Evolutionary conservation across 1,140 invertebrate species (phyloP), one percentile per base, ranked within the genome.

Genomic region (Philopotamus ludificatus): DNA sequence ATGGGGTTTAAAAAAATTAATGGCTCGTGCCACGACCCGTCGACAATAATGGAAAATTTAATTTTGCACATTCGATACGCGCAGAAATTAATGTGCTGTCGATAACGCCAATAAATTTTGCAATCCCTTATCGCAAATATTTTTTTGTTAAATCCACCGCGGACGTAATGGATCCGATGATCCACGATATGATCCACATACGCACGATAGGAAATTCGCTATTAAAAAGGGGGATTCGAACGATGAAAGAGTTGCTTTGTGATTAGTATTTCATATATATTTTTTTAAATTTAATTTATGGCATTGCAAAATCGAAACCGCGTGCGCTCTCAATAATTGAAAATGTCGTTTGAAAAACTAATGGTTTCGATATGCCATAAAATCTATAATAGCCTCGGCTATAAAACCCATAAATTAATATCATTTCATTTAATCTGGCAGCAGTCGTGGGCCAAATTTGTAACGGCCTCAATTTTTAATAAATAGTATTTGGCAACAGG

Each of bases 261-360:
- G 59, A 67, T 41, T 61, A n/a, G n/a, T n/a, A n/a, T n/a, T n/a
- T n/a, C n/a, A n/a, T n/a, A n/a, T n/a, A n/a, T n/a, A 54, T 69
- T 66, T 70, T 70, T 66, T 34, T 47, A 63, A 54, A 63, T 69
- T 70, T 70, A 70, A 70, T 70, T 70, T 70, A 70, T 70, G 55
- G 65, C 62, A 70, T 65, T 70, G 47, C 55, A 65, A 67, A 67
- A 70, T 70, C 50, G 68, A 66, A 63, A 51, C 64, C 65, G 60
- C 68, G 62, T 60, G 64, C 65, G 53, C 62, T 67, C 23, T 55
- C 65, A 70, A 70, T 70, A 65, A 62, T 47, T 57, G 45, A 64
- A 65, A 69, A 66, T 70, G 59, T 70, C 68, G 60, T 63, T 70
- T 54, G 45, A 61, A 55, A 66, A 63, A 63, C 68, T 70, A 69